These are phyloP conservation scores for Eurystomus glaucurus DNA, from an alignment of 2,797 vertebrate genomes.

Conservation along the genomic window DNA sequence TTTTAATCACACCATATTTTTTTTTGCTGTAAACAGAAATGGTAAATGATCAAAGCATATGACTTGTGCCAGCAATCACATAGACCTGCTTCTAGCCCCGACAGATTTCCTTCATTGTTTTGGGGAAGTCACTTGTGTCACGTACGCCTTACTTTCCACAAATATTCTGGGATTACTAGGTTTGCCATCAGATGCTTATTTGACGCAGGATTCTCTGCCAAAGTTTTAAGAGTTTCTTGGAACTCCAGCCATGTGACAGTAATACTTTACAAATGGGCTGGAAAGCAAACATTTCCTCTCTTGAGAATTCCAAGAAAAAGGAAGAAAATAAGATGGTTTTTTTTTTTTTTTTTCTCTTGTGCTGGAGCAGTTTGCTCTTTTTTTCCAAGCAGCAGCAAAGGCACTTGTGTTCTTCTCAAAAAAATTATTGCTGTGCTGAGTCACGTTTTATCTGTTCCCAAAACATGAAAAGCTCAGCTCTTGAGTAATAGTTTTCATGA, in stretches of 20 bases:
- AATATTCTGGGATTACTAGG: no score
- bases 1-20: rapidly evolving
- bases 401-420: not conserved
- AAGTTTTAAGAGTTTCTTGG: slow-evolving; percentile 34
- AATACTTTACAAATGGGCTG: not conserved
- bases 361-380: not conserved
- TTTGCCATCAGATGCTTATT: not conserved
- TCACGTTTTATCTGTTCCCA: not conserved
- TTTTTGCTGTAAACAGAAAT: not conserved
- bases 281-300: not conserved
- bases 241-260: not conserved
- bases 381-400: not conserved
- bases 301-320: not conserved
- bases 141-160: not conserved
- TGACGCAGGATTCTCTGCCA: not conserved
- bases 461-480: not conserved
- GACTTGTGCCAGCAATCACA: not conserved
- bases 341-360: not conserved
- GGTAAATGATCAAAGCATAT: not conserved
- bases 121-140: not conserved
- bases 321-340: not conserved
- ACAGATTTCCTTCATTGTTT: not conserved
- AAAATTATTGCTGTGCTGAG: not conserved
- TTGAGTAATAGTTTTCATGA: not conserved
- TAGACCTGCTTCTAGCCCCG: rapidly evolving